Conservation (phyloP, 2,797 vertebrate species). For the Falco peregrinus region DNA sequence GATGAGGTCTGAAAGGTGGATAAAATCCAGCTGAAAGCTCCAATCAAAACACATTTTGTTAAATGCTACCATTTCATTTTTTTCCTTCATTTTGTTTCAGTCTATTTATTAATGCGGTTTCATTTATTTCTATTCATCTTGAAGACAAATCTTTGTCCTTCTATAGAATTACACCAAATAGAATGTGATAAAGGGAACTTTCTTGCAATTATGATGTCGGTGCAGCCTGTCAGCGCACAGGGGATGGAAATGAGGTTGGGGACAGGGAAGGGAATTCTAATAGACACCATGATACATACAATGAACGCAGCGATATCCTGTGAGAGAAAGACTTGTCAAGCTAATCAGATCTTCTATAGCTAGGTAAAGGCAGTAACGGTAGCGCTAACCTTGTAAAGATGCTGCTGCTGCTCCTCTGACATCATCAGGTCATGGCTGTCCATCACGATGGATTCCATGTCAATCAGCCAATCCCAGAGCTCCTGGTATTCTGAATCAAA, state of each 20-base stretch:
- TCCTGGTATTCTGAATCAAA: constrained; percentile 95
- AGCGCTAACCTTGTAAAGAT: constrained; percentile 94
- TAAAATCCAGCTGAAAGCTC: constrained; percentile 72
- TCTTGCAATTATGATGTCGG: constrained; percentile 83
- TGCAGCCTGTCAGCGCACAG: constrained; percentile 77
- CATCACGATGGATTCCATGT: constrained; percentile 95
- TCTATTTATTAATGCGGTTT: constrained; percentile 80
- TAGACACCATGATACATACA: constrained; percentile 83
- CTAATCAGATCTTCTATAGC: constrained; percentile 83
- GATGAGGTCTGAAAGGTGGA: constrained; percentile 69
- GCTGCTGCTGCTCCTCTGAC: constrained; percentile 96
- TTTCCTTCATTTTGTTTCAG: constrained; percentile 78
- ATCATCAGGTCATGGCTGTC: constrained; percentile 97
- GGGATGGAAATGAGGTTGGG: constrained; percentile 82
- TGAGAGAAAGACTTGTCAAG: constrained; percentile 81
- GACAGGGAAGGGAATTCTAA: constrained; percentile 82
- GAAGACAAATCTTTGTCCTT: constrained; percentile 83
- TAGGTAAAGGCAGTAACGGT: constrained; percentile 77
- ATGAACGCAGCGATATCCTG: constrained; percentile 77
- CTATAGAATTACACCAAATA: constrained; percentile 82
- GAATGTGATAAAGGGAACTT: constrained; percentile 84
- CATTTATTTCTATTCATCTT: constrained; percentile 82
- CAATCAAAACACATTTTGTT: constrained; percentile 77
- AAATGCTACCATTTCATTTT: constrained; percentile 67
- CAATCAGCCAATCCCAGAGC: constrained; percentile 98